Percentiles rank a stretch among this genome's conserved stretches.
phyloP scores from a whole-genome alignment of 2,888 invertebrate species.

The Notocelia uddmanniana region DNA sequence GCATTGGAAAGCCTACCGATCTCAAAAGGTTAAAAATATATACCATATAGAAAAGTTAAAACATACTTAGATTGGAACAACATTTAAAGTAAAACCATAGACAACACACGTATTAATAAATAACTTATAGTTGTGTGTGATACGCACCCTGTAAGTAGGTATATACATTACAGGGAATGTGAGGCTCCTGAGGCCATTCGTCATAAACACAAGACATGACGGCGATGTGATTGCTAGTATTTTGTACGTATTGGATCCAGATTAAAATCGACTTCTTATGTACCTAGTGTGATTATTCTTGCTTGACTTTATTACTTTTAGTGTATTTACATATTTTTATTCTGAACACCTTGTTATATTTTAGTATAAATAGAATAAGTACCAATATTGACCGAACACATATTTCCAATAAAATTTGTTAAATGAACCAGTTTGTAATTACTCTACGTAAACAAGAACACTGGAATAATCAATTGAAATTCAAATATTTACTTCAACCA shows the following conservation, averaged over 20 bases:
- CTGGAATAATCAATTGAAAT: neutral
- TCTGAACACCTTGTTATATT: neutral
- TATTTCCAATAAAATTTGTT: neutral
- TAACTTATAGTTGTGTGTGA: neutral
- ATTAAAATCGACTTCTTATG: constrained; percentile 1
- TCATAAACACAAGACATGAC: constrained; percentile 34
- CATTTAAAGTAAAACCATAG: no score
- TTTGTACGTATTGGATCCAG: constrained; percentile 20
- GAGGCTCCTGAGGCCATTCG: constrained; percentile 20
- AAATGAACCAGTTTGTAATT: neutral
- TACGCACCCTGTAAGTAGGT: neutral
- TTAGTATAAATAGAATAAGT: neutral
- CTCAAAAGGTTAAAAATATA: no score
- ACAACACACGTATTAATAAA: no score
- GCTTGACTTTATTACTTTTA: no score
- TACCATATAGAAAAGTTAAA: no score
- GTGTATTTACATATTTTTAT: neutral
- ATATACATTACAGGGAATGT: constrained; percentile 7
- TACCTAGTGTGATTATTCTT: neutral
- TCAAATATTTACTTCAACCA: constrained; percentile 3
- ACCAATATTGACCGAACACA: neutral
- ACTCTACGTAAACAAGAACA: neutral
- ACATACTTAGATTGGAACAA: no score
- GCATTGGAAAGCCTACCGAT: no score
- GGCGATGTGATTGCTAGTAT: constrained; percentile 30